Evolutionary conservation across 2,797 vertebrate genomes (phyloP).

Genomic region (Crenichthys baileyi): DNA sequence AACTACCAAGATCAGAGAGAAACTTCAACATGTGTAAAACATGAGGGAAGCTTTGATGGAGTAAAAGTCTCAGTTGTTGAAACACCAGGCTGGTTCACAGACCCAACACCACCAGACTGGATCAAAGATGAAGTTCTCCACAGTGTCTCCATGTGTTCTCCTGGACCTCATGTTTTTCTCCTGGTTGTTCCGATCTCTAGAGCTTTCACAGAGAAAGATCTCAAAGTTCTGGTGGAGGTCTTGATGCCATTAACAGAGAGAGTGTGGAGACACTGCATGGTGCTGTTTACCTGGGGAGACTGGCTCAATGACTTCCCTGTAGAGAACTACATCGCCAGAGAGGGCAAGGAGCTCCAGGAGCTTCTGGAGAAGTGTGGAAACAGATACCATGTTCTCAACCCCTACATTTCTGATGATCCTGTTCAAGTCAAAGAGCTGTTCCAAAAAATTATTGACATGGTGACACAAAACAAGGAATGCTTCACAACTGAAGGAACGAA

Average conservation of each 20-base stretch:
- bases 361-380: conserved; percentile 44
- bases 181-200: conserved; percentile 46
- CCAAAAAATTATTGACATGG: rapidly evolving
- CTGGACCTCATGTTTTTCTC: conserved; percentile 46
- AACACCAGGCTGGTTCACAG: conserved; percentile 46
- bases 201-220: conserved; percentile 50
- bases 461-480: conserved; percentile 30
- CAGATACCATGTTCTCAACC: conserved; percentile 43
- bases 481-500: too few relatives aligned
- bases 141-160: conserved; percentile 45
- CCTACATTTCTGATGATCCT: background rate
- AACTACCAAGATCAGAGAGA: too few relatives aligned
- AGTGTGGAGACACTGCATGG: conserved; percentile 55
- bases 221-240: conserved; percentile 19
- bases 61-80: conserved; percentile 34
- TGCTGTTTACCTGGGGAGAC: conserved; percentile 44
- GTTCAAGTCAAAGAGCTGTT: background rate
- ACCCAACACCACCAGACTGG: background rate
- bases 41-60: background rate
- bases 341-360: conserved; percentile 38
- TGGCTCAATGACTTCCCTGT: background rate
- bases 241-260: conserved; percentile 41
- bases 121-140: conserved; percentile 30
- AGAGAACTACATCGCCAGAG: conserved; percentile 39
- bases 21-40: too few relatives aligned